Evolutionary conservation across 1,140 invertebrate genomes (phyloP), one percentile per base, ranked within the genome.

Genomic region (Nautilus pompilius): DNA sequence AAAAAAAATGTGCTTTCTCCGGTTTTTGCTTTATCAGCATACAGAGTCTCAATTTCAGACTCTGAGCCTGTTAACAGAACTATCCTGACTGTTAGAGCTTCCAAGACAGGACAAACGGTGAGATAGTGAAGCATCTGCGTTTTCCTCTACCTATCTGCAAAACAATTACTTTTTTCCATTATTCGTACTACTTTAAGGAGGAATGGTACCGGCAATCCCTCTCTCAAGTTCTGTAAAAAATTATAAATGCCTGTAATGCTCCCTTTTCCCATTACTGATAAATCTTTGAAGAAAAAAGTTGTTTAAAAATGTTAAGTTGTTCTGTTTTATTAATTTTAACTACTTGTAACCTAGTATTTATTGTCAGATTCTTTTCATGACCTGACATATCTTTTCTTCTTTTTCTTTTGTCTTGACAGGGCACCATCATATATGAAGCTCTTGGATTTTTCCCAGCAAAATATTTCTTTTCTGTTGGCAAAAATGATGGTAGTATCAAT

Each of bases 391-490:
- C 10, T 2, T 49, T 49, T 49, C 2, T 49, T 8, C 48, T 49
- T 49, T 49, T 49, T 29, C n/a, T 53, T 48, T 53, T 24, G 46
- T 17, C 48, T 49, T 62, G 46, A 17, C 58, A 73, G 72, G 69
- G 71, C 20, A 30, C 58, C 13, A 65, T 75, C 8, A 48, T 55
- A 8, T 79, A 72, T 62, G 60, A 65, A 8, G 33, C 68, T 0
- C 54, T 72, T 53, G 77, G 77, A 5, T 36, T 71, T 33, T 77
- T 76, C 36, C 75, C 75, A 55, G 73, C 75, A 1, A 15, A 46
- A 51, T 63, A 57, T 53, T 72, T 68, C 62, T 72, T 72, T 53
- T 54, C 15, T 20, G 59, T 69, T 46, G 57, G 66, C 20, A 32
- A 62, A 17, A 57, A 49, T 28, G 60, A 46, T 45, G 67, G 65